Percentiles rank a stretch among this genome's conserved stretches.
phyloP scores from a whole-genome alignment of 64 coral and sea anemone species.

The Porites lutea region DNA sequence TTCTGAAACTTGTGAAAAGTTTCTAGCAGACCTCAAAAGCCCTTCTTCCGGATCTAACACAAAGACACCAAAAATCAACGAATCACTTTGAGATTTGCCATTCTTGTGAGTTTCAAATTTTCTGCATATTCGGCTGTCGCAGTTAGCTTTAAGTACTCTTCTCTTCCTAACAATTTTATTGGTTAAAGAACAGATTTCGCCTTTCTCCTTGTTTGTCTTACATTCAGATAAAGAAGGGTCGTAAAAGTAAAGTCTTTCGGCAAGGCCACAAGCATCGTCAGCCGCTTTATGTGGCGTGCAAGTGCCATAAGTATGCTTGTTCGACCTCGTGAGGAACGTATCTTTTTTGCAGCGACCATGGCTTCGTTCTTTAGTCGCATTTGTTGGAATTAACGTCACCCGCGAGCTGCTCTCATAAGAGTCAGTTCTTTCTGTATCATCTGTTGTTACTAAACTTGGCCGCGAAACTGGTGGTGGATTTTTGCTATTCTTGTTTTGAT shows the following conservation, averaged over 20 bases:
- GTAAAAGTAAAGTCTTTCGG: slow-evolving; percentile 35
- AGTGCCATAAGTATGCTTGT: slow-evolving; percentile 45
- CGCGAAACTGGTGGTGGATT: not conserved
- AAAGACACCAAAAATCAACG: slow-evolving; percentile 32
- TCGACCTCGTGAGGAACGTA: not conserved
- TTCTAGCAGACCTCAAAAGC: not conserved
- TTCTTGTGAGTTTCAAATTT: not conserved
- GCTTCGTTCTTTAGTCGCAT: not conserved
- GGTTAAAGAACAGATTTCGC: slow-evolving; percentile 51
- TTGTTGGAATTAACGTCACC: not conserved
- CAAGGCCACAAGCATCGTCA: slow-evolving; percentile 53
- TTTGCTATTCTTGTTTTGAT: not conserved
- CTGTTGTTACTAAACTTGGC: not conserved
- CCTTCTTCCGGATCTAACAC: slow-evolving; percentile 62
- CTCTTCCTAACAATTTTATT: not conserved
- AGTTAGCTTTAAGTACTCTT: slow-evolving; percentile 14
- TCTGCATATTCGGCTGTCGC: slow-evolving; percentile 43
- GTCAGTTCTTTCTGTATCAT: not conserved
- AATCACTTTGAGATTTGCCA: not conserved
- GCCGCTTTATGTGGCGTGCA: slow-evolving; percentile 68
- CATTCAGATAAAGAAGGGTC: slow-evolving; percentile 43
- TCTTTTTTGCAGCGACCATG: not conserved
- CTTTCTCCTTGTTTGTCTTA: not conserved
- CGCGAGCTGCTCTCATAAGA: not conserved
- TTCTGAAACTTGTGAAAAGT: slow-evolving; percentile 41